Evolutionary conservation across 2,888 invertebrate genomes (phyloP), one percentile per base, ranked within the genome.

Genomic region (Sesia apiformis): DNA sequence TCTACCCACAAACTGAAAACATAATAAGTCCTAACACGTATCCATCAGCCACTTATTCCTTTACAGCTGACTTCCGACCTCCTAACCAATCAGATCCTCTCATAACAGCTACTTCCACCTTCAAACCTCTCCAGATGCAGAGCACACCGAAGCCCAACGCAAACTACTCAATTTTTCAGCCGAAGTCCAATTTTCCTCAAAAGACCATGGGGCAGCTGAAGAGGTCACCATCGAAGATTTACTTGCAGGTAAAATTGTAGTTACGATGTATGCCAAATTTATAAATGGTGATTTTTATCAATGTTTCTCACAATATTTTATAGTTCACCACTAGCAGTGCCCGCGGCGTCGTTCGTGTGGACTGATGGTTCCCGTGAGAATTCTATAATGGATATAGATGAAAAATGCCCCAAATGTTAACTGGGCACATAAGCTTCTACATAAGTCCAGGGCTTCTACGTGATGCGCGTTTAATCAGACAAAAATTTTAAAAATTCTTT

Each of bases 51-150:
- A 95, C 95, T 0, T 96, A 95, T 69, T 95, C 95, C 51, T 95
- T 96, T 78, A 95, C 95, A 3, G 95, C 96, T 0, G 95, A 96
- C 78, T 94, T 95, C 76, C 84, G 95, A 43, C 86, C 94, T 0
- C 93, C 93, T 0, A 86, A 76, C 69, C 91, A 91, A 65, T 91
- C 92, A 5, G 88, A 90, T 38, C 90, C 92, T 0, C 71, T 91
- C 7, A 86, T 92, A 49, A 88, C 91, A 0, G 89, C 91, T 2
- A 76, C 86, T 0, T 89, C 90, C 0, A 88, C 91, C 5, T 92
- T 92, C 68, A 91, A 93, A 67, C 91, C 92, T 0, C 70, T 92
- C 0, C 79, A 91, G 8, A 76, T 91, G 51, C 79, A 90, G 56
- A 85, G 81, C 56, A 58, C 76, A 4, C 89, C 82, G 56, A 90